phyloP scores from a whole-genome alignment of 64 coral and sea anemone species.

The Dendrophyllia cribrosa region DNA sequence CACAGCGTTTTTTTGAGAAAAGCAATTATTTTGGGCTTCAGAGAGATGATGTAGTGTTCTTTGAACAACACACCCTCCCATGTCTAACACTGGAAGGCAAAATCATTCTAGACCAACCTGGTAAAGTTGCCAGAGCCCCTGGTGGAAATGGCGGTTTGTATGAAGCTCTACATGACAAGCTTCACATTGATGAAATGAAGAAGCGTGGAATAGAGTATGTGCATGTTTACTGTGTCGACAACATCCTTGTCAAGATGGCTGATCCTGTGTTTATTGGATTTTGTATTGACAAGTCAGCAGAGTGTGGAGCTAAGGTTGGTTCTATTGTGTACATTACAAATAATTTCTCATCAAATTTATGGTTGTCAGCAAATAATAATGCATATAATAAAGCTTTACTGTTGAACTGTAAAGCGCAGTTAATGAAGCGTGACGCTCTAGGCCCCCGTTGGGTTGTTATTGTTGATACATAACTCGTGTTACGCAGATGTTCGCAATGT shows the following conservation, averaged over 20 bases:
- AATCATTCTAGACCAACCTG: constrained; percentile 76
- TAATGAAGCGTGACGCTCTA: no score
- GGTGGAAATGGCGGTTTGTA: constrained; percentile 97
- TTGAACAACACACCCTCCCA: constrained; percentile 93
- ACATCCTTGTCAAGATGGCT: constrained; percentile 96
- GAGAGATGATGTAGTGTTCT: constrained; percentile 76
- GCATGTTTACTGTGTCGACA: constrained; percentile 96
- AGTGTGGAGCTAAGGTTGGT: constrained; percentile 97
- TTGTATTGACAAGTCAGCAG: constrained; percentile 78
- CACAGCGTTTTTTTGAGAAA: constrained; percentile 77
- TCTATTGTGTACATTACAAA: background rate
- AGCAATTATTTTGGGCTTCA: constrained; percentile 82
- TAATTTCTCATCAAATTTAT: no score
- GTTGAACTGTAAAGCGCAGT: no score
- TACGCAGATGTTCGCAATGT: no score
- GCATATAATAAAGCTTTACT: no score
- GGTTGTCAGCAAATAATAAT: background rate
- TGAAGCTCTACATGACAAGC: constrained; percentile 54
- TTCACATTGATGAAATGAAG: constrained; percentile 75
- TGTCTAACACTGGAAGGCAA: constrained; percentile 83
- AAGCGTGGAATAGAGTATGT: constrained; percentile 86
- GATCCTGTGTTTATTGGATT: constrained; percentile 97
- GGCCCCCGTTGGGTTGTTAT: no score
- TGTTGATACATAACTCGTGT: no score
- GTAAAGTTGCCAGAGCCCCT: constrained; percentile 87